Conservation (phyloP, 2,113 vertebrate genomes). For the Tupaia chinensis region DNA sequence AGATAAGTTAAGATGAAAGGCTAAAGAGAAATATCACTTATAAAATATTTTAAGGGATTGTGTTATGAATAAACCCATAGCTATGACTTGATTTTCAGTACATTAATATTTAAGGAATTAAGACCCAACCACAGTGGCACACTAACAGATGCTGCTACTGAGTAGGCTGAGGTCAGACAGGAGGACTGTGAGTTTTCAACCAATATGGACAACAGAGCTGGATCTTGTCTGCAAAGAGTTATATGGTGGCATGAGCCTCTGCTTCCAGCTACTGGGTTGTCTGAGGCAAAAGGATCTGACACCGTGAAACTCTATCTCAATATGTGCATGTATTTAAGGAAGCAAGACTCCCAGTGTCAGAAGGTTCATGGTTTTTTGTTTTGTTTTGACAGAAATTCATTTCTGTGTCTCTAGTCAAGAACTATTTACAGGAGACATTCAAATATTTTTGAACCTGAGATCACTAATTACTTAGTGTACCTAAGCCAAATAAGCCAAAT, state of each 20-base stretch:
- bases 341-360: neutral
- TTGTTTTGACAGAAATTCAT: neutral
- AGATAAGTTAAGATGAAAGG: neutral
- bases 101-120: neutral
- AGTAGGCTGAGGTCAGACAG: too few relatives aligned
- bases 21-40: neutral
- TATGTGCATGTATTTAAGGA: too few relatives aligned
- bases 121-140: neutral
- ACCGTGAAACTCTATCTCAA: too few relatives aligned
- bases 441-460: neutral
- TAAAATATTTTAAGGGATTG: neutral
- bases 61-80: neutral
- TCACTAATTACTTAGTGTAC: neutral
- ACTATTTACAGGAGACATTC: neutral
- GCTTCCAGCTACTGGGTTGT: too few relatives aligned
- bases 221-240: too few relatives aligned
- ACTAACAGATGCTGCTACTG: too few relatives aligned
- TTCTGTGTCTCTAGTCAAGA: neutral
- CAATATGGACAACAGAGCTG: too few relatives aligned
- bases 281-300: too few relatives aligned
- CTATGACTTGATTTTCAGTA: neutral
- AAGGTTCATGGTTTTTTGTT: neutral
- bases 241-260: too few relatives aligned
- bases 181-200: too few relatives aligned
- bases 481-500: neutral